A percentile compares a stretch with the other conserved stretches of the same genome.
phyloP scores from a whole-genome alignment of 2,113 vertebrate genomes.

The Camelus dromedarius region DNA sequence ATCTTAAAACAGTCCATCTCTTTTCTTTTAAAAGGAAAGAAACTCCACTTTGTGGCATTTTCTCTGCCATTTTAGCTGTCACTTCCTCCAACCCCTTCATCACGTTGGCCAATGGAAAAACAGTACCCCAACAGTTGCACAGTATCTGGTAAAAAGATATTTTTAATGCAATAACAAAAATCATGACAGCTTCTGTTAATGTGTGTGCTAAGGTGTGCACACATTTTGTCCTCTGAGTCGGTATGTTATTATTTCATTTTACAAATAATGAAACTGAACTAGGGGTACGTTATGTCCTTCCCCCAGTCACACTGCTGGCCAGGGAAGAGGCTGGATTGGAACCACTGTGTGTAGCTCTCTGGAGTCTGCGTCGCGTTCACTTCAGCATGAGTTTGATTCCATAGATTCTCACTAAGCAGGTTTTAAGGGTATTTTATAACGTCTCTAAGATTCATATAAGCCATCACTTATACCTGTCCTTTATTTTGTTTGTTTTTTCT shows the following conservation, averaged over 20 bases:
- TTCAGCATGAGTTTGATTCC: background rate
- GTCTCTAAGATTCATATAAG: background rate
- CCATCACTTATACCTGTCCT: background rate
- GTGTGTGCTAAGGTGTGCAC: background rate
- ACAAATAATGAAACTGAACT: background rate
- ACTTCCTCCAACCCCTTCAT: background rate
- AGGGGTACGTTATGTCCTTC: background rate
- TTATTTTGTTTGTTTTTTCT: too few species aligned
- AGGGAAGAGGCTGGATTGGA: background rate
- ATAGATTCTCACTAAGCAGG: background rate
- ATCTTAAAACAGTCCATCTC: background rate
- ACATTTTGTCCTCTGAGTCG: background rate
- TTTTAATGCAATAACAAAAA: background rate
- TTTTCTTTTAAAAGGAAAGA: background rate
- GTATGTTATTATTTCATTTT: background rate
- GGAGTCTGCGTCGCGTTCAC: rapidly evolving
- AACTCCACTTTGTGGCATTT: background rate
- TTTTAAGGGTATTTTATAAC: background rate
- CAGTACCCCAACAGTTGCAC: background rate
- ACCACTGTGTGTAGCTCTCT: too few species aligned
- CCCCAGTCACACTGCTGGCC: rapidly evolving
- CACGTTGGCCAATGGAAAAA: background rate
- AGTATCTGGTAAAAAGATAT: background rate
- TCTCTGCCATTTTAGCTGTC: background rate
- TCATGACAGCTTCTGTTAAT: background rate